phyloP scores from a whole-genome alignment of 2,888 invertebrate genomes.

The Watsonalla binaria region DNA sequence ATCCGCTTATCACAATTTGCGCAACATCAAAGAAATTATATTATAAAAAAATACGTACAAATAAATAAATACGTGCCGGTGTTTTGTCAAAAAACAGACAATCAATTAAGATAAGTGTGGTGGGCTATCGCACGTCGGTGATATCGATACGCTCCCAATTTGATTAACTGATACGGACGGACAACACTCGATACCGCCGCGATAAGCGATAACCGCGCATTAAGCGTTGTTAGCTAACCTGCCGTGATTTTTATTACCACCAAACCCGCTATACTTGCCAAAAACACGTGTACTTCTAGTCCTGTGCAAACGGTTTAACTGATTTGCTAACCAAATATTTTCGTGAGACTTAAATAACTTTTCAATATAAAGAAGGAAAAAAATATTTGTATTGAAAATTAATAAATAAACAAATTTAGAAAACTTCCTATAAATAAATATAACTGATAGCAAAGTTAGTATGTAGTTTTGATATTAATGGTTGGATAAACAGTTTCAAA shows the following conservation, averaged over 20 bases:
- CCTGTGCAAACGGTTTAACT: neutral
- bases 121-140: constrained; percentile 62
- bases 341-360: too few relatives aligned
- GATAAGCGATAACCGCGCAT: constrained; percentile 66
- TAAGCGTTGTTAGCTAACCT: constrained; percentile 68
- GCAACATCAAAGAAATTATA: constrained; percentile 16
- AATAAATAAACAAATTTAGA: too few relatives aligned
- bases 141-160: constrained; percentile 74
- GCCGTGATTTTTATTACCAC: constrained; percentile 73
- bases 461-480: too few relatives aligned
- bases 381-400: too few relatives aligned
- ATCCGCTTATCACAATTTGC: constrained; percentile 4
- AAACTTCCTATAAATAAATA: too few relatives aligned
- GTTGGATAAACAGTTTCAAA: too few relatives aligned
- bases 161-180: constrained; percentile 70
- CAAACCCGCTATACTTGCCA: constrained; percentile 37
- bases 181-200: constrained; percentile 68
- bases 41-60: constrained; percentile 3
- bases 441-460: too few relatives aligned
- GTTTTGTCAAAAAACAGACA: constrained; percentile 65
- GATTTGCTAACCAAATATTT: too few relatives aligned
- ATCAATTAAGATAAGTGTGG: constrained; percentile 74
- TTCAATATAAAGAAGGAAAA: too few relatives aligned
- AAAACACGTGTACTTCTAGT: constrained; percentile 44
- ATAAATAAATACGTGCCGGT: constrained; percentile 33